Evolutionary conservation across 1,140 invertebrate genomes (phyloP), one percentile per base, ranked within the genome.

Genomic region (Drosophila chauvacae): DNA sequence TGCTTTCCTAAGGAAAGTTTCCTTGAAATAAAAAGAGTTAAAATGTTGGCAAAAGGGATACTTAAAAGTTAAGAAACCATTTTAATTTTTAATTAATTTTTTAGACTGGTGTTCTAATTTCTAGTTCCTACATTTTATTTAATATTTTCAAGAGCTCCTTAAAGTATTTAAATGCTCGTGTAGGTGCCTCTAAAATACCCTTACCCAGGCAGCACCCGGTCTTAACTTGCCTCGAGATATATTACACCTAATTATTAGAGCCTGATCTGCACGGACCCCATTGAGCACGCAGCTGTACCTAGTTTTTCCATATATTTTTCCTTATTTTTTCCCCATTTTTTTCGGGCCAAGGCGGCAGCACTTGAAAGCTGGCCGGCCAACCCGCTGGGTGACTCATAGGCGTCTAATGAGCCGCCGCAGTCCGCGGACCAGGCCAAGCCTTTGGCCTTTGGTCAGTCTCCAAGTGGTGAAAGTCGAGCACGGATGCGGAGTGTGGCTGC

Each of bases 231-330:
- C 37, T n/a, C 35, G 59, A 62, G 62, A 87, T 86, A 87, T 86
- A 86, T 90, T 81, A 90, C 44, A 66, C 53, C 83, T 88, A 88
- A 88, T 88, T 88, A 88, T 77, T 74, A 75, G 73, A 55, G 77
- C 65, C 42, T 60, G 62, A 72, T 61, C 62, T 20, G 53, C 30
- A 45, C 71, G 42, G 76, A 65, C 71, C 65, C 65, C 61, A 70
- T 73, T 85, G 72, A 69, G 62, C 68, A 84, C 81, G 77, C 81
- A 84, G 76, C 83, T 86, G 83, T 61, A 80, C 66, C 55, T 47
- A 30, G 57, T 26, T 73, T 77, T 62, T 62, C 23, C n/a, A 37
- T 58, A 28, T 26, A 51, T 20, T 30, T 51, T 68, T 44, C n/a
- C 23, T 23, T 48, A 28, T 28, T 28, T 48, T 48, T 59, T 28